Evolutionary conservation across 37 sponge, comb jelly and placozoan genomes (phyloP).

Genomic region (Agelas oroides): DNA sequence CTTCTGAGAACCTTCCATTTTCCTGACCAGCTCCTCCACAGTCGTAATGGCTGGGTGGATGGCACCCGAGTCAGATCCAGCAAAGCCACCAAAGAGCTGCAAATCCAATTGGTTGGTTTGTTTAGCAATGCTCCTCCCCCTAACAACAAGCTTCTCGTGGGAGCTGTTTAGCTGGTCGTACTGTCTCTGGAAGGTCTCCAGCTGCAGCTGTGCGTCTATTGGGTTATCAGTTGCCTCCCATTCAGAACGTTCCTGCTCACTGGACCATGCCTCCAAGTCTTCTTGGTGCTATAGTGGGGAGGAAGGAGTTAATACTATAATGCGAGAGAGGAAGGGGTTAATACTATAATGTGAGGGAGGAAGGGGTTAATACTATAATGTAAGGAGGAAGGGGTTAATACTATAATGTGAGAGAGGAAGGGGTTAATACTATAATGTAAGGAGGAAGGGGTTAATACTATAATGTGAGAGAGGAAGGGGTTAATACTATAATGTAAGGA

Average conservation of each 20-base stretch:
- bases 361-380: too few relatives aligned
- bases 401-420: too few relatives aligned
- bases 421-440: too few relatives aligned
- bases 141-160: slow-evolving; percentile 2
- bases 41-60: background rate
- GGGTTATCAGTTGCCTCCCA: slow-evolving; percentile 48
- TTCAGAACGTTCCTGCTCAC: slow-evolving; percentile 15
- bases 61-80: too few relatives aligned
- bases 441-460: too few relatives aligned
- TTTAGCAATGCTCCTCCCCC: slow-evolving; percentile 17
- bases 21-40: slow-evolving; percentile 20
- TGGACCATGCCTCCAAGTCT: slow-evolving; percentile 27
- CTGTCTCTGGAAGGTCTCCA: slow-evolving; percentile 52
- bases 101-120: slow-evolving; percentile 35
- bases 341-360: too few relatives aligned
- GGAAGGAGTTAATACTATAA: too few relatives aligned
- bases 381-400: too few relatives aligned
- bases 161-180: slow-evolving; percentile 16
- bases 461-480: too few relatives aligned
- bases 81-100: slow-evolving; percentile 26
- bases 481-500: too few relatives aligned
- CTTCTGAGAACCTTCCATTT: background rate
- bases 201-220: slow-evolving; percentile 47
- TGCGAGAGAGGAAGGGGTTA: too few relatives aligned
- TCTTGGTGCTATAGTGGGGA: slow-evolving; percentile 13